Evolutionary conservation across 2,888 invertebrate genomes (phyloP), one percentile per base, ranked within the genome.

Genomic region (Pollenia angustigena): DNA sequence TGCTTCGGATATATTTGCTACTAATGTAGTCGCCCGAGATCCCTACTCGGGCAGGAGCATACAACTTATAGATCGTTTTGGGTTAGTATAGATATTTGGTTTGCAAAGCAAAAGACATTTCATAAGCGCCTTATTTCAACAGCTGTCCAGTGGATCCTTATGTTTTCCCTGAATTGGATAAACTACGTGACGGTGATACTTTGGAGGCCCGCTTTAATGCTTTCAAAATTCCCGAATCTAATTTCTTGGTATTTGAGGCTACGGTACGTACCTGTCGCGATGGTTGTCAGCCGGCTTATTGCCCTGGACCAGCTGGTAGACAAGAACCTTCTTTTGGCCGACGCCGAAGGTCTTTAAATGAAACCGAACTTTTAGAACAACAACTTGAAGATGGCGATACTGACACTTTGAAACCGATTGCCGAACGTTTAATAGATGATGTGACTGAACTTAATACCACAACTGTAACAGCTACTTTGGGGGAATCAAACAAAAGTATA

Each of bases 161-260:
- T 91, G 98, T 98, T 0, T 98, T 98, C 94, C 98, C 98, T 0
- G 97, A 98, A 91, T 93, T 98, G 89, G 98, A 98, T 91, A 96
- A 97, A 91, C 95, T 97, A 0, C 95, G 98, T 40, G 97, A 95
- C 90, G 97, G 97, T 0, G 97, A 98, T 91, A 97, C 97, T 4
- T 93, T 98, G 75, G 98, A 98, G 94, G 98, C 98, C 0, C 95
- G 97, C 90, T 98, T 98, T 93, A 98, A 98, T 92, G 98, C 98
- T 0, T 98, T 98, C 92, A 98, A 98, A 94, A 98, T 98, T 88
- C 98, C 98, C 0, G 98, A 98, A 94, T 98, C 98, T 0, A 98
- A 98, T 93, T 98, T 98, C 94, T 94, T 98, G 89, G 97, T 98
- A 0, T 98, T 98, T 91, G 98, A 98, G 93, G 98, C 98, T 0